phyloP scores from a whole-genome alignment of 2,113 vertebrate genomes.

The Alligator sinensis region DNA sequence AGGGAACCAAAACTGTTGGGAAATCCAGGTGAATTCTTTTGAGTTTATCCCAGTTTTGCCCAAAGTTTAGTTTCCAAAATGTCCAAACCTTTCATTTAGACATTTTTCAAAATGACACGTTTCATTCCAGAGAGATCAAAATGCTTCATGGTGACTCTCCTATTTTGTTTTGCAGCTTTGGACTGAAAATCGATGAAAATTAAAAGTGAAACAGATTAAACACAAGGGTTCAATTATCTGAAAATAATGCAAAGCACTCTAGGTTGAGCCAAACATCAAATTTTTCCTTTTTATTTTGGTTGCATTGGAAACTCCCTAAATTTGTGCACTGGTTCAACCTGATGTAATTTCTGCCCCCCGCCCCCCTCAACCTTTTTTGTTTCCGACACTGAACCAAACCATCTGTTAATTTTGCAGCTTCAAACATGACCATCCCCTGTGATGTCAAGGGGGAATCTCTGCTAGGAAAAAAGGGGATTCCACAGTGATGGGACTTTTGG shows the following conservation, averaged over 20 bases:
- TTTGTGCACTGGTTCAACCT: too few species aligned
- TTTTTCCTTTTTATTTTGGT: too few species aligned
- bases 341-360: accelerated
- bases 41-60: neutral
- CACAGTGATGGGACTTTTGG: neutral
- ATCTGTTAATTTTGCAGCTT: neutral
- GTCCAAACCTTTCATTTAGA: conserved; percentile 48
- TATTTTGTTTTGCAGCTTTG: conserved; percentile 46
- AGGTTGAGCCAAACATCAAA: neutral
- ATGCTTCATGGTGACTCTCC: conserved; percentile 53
- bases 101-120: conserved; percentile 49
- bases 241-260: neutral
- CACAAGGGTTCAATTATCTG: neutral
- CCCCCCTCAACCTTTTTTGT: neutral
- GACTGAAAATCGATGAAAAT: conserved; percentile 27
- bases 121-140: conserved; percentile 63
- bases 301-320: too few species aligned
- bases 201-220: conserved; percentile 42
- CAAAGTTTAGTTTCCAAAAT: conserved; percentile 50
- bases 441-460: neutral
- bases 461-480: neutral
- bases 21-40: neutral
- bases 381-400: neutral
- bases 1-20: neutral
- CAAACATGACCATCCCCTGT: neutral